Percentiles rank a stretch among this genome's conserved stretches.
Evolutionary conservation across 2,113 vertebrate species (phyloP).

Genomic region (Cephalopterus ornatus): DNA sequence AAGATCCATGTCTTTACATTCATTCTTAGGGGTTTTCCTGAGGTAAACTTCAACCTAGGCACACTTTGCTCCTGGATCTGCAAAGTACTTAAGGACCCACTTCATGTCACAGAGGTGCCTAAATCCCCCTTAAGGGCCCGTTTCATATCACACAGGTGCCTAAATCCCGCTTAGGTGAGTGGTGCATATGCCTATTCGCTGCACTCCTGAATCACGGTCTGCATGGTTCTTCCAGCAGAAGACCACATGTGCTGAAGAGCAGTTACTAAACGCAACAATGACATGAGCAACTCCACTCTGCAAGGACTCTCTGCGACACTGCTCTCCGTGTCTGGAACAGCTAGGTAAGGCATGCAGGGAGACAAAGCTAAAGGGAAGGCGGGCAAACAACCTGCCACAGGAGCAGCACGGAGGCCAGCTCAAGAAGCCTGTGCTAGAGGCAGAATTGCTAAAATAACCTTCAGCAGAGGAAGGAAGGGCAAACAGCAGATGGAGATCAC

Average conservation of each 20-base stretch:
- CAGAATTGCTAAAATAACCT: background rate
- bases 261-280: background rate
- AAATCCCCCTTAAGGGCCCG: background rate
- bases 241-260: background rate
- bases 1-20: background rate
- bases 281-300: background rate
- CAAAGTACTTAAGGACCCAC: background rate
- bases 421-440: background rate
- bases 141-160: background rate
- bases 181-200: rapidly evolving
- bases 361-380: background rate
- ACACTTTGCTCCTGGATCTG: background rate
- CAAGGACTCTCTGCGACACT: background rate
- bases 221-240: background rate
- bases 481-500: background rate
- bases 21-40: background rate
- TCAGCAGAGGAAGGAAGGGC: background rate
- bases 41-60: background rate
- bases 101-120: background rate
- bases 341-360: background rate
- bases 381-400: background rate
- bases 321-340: background rate
- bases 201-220: background rate
- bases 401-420: background rate
- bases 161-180: background rate